phyloP scores from a whole-genome alignment of 2,113 vertebrate species.

The Saimiri boliviensis region DNA sequence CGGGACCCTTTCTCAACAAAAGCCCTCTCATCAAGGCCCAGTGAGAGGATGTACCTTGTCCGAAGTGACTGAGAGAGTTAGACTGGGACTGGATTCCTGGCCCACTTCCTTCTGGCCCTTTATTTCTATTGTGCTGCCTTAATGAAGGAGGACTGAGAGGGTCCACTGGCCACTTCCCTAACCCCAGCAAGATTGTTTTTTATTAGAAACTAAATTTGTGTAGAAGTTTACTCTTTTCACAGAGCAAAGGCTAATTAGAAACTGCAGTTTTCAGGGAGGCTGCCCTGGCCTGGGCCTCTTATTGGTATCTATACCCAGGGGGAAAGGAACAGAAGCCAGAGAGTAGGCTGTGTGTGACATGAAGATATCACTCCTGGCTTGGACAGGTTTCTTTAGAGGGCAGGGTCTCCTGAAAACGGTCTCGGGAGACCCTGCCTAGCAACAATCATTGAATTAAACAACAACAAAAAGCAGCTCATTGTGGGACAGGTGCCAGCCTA shows the following conservation, averaged over 20 bases:
- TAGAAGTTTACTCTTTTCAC: constrained; percentile 4
- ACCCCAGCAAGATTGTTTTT: not conserved
- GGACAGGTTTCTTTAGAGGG: accelerated
- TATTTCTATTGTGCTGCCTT: not conserved
- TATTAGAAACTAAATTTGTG: not conserved
- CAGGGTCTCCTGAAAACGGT: not conserved
- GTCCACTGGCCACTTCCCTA: not conserved
- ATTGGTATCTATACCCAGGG: not conserved
- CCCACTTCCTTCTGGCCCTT: not conserved
- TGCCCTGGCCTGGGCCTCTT: not conserved
- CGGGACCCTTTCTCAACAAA: no score
- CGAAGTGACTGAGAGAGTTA: not conserved
- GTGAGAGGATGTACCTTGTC: not conserved
- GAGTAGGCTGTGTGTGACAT: not conserved
- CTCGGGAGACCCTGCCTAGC: not conserved
- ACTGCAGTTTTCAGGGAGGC: not conserved
- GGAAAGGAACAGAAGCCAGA: not conserved
- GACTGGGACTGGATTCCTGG: not conserved
- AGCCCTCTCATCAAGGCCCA: not conserved
- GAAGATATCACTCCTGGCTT: not conserved
- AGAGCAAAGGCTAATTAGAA: constrained; percentile 1
- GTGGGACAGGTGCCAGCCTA: not conserved
- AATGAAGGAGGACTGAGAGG: not conserved
- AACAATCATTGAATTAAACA: no score
- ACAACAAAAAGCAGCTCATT: not conserved